Base-by-base conservation (phyloP, 2,797 vertebrate genomes). In the Halcyon chelicuti region DNA sequence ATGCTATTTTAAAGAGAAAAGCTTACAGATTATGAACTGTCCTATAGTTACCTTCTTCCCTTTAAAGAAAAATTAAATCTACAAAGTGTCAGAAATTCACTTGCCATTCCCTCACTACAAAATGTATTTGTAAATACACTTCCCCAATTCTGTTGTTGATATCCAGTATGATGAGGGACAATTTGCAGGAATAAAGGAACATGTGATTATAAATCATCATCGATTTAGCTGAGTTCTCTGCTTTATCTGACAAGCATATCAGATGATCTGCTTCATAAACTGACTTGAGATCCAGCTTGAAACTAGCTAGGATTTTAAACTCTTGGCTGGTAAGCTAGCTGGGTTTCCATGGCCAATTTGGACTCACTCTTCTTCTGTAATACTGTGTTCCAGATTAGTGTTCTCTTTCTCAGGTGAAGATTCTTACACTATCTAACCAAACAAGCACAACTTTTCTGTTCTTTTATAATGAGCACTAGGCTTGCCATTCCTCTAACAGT, bases 271-370 rank as follows among this genome's bases (percentile, higher is more conserved):
- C 77, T 87, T 67, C 88, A 40, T 62, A 63, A 80, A 66, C 18
- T 42, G 58, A 57, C 33, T 73, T 73, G 77, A 86, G 49, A n/a
- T 93, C 47, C 65, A 47, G 35, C 55, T 55, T 76, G 63, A 77
- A 91, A 60, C 26, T 37, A 74, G 42, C 75, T 39, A 20, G 60
- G 19, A 63, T 74, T 91, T 96, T 95, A 93, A 91, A 88, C 90
- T 85, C 88, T 82, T 91, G 13, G 26, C 31, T 86, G 20, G 4
- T 62, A 58, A 58, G 29, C 22, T 63, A 40, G 19, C 75, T 75
- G 67, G 17, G 7, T 79, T 71, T 55, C 65, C 12, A 7, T 42
- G 33, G 35, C 25, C 5, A n/a, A 0, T 40, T 61, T 51, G 39
- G 22, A 72, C 16, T 65, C 3, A 7, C 23, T 71, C 14, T 60